phyloP scores from a whole-genome alignment of 2,888 invertebrate genomes.

The Erebia aethiops region DNA sequence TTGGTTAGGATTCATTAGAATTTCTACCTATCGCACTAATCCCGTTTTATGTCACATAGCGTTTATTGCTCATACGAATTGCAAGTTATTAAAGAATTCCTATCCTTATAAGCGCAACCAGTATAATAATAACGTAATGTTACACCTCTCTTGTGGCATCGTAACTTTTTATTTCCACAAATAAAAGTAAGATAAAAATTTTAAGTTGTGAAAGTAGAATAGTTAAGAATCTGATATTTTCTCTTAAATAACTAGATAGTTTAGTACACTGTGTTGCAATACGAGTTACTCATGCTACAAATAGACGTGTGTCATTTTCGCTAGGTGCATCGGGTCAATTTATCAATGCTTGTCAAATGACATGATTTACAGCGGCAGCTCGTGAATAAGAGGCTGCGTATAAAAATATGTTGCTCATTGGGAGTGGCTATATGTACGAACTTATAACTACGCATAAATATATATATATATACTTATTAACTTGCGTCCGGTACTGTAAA shows the following conservation, averaged over 20 bases:
- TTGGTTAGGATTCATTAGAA: too few relatives aligned
- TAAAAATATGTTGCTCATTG: conserved; percentile 40
- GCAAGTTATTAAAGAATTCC: conserved; percentile 31
- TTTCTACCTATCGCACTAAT: conserved; percentile 27
- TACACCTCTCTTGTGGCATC: conserved; percentile 24
- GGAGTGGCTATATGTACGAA: conserved; percentile 40
- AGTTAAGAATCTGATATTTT: conserved; percentile 27
- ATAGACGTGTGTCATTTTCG: conserved; percentile 35
- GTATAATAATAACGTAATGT: conserved; percentile 37
- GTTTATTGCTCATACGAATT: conserved; percentile 30
- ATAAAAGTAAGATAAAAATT: conserved; percentile 23
- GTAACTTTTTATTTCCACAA: conserved; percentile 34
- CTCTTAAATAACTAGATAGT: conserved; percentile 24
- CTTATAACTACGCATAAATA: conserved; percentile 1
- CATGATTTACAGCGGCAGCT: conserved; percentile 54
- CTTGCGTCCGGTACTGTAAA: background rate
- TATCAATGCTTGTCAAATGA: conserved; percentile 59
- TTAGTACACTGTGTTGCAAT: conserved; percentile 19
- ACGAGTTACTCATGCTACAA: conserved; percentile 30
- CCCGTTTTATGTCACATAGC: conserved; percentile 36
- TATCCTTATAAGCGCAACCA: conserved; percentile 30
- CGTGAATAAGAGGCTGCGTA: conserved; percentile 44
- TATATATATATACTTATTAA: conserved; percentile 1
- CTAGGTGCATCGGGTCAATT: conserved; percentile 54
- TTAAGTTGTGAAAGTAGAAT: conserved; percentile 30